Conservation (phyloP, 2,888 invertebrate genomes). For the Hirtodrosophila alboralis region DNA sequence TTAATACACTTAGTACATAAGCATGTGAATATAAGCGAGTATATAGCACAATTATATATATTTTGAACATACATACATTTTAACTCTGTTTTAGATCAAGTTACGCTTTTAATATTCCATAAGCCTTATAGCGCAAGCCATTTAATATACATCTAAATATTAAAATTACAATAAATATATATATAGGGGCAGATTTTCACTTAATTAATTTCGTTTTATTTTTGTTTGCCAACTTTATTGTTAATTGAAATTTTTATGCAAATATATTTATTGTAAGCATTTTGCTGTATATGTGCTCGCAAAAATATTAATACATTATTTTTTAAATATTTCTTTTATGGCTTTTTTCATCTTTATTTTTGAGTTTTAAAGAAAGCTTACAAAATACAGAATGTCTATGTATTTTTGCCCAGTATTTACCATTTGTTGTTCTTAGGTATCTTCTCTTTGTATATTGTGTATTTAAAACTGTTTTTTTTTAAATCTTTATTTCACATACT, state of each 20-base stretch:
- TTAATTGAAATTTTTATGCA: constrained; percentile 30
- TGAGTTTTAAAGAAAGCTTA: constrained; percentile 21
- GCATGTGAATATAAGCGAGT: constrained; percentile 49
- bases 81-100: constrained; percentile 32
- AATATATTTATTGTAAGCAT: constrained; percentile 39
- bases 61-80: constrained; percentile 39
- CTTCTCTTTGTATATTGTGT: constrained; percentile 9
- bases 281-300: constrained; percentile 75
- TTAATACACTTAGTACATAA: constrained; percentile 49
- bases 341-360: constrained; percentile 19
- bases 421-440: constrained; percentile 12
- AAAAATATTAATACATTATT: constrained; percentile 68
- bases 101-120: constrained; percentile 28
- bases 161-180: constrained; percentile 24
- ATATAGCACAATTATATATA: constrained; percentile 55
- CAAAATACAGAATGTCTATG: constrained; percentile 34
- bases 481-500: constrained; percentile 35
- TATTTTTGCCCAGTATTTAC: constrained; percentile 19
- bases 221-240: constrained; percentile 29
- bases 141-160: constrained; percentile 33
- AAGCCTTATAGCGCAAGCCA: constrained; percentile 28
- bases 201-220: constrained; percentile 3
- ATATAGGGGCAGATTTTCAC: constrained; percentile 9
- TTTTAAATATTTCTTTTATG: constrained; percentile 1
- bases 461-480: constrained; percentile 20